Evolutionary conservation across 64 coral and sea anemone species (phyloP).

Genomic region (Dendrophyllia cribrosa): DNA sequence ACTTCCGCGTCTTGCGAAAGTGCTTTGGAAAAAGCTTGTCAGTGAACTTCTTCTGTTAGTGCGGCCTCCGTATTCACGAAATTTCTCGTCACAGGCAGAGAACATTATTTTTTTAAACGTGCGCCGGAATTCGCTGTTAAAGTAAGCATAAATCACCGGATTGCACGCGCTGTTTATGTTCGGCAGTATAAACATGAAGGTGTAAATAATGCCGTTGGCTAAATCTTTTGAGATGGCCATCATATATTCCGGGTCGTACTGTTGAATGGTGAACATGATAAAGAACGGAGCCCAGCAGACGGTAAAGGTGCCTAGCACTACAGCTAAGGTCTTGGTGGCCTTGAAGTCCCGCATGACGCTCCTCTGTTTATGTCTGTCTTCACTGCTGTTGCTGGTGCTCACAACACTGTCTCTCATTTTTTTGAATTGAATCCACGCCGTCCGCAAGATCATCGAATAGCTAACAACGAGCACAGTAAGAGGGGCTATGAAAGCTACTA

Average conservation of each 20-base stretch:
- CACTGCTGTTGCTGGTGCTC: conserved; percentile 45
- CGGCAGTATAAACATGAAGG: conserved; percentile 62
- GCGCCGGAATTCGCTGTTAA: conserved; percentile 83
- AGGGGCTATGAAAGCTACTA: conserved; percentile 76
- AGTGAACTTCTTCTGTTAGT: conserved; percentile 23
- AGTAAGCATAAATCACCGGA: conserved; percentile 94
- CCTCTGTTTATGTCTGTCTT: conserved; percentile 71
- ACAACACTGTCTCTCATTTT: conserved; percentile 80
- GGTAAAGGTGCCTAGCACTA: conserved; percentile 82
- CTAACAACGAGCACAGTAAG: conserved; percentile 68
- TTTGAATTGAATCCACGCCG: conserved; percentile 85
- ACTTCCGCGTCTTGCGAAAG: conserved; percentile 8
- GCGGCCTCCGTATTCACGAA: neutral
- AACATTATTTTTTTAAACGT: conserved; percentile 82
- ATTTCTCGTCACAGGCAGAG: neutral
- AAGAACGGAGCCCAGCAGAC: conserved; percentile 91
- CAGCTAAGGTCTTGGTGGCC: conserved; percentile 86
- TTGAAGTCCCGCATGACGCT: conserved; percentile 80
- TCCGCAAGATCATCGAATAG: conserved; percentile 70
- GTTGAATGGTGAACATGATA: conserved; percentile 67
- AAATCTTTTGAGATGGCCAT: neutral
- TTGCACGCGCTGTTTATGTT: conserved; percentile 88
- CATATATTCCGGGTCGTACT: conserved; percentile 17
- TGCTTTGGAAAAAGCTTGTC: conserved; percentile 26
- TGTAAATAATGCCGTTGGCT: neutral